Conservation (phyloP, 2,888 invertebrate species). For the Coleophora flavipennella region DNA sequence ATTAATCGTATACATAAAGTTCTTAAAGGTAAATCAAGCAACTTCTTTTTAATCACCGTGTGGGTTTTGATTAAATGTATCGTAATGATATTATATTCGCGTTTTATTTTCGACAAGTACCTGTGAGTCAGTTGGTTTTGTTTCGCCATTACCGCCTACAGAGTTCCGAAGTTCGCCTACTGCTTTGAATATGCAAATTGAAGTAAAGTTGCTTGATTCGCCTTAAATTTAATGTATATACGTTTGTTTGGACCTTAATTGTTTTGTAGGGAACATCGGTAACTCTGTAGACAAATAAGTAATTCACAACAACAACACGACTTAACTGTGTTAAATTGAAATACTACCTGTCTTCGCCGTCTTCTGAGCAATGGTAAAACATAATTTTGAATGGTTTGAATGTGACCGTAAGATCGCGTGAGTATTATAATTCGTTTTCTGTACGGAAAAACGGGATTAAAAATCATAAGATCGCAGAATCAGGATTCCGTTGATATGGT, state of each 20-base stretch:
- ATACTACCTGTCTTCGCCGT: too few species aligned
- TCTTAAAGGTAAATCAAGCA: constrained; percentile 63
- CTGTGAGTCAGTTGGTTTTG: constrained; percentile 14
- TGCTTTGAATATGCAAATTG: constrained; percentile 20
- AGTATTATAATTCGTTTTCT: too few species aligned
- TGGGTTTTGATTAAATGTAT: constrained; percentile 61
- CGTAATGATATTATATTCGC: constrained; percentile 26
- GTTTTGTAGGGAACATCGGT: constrained; percentile 27
- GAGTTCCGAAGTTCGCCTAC: constrained; percentile 56
- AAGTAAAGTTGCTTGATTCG: constrained; percentile 64
- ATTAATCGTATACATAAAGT: constrained; percentile 7
- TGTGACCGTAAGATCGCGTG: too few species aligned
- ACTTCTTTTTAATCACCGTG: constrained; percentile 40
- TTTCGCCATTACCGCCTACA: constrained; percentile 32
- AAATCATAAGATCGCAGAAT: too few species aligned
- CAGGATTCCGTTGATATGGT: too few species aligned
- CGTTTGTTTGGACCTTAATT: constrained; percentile 18
- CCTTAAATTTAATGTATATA: constrained; percentile 36
- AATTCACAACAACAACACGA: too few species aligned
- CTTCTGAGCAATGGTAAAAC: too few species aligned
- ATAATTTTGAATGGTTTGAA: too few species aligned
- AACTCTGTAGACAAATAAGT: constrained; percentile 43
- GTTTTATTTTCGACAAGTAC: constrained; percentile 49
- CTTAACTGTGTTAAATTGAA: too few species aligned
- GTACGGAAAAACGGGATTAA: too few species aligned